A percentile compares a stretch with the other conserved stretches of the same genome.
Conservation (phyloP, 2,888 invertebrate species). For the Doris montereyensis region DNA sequence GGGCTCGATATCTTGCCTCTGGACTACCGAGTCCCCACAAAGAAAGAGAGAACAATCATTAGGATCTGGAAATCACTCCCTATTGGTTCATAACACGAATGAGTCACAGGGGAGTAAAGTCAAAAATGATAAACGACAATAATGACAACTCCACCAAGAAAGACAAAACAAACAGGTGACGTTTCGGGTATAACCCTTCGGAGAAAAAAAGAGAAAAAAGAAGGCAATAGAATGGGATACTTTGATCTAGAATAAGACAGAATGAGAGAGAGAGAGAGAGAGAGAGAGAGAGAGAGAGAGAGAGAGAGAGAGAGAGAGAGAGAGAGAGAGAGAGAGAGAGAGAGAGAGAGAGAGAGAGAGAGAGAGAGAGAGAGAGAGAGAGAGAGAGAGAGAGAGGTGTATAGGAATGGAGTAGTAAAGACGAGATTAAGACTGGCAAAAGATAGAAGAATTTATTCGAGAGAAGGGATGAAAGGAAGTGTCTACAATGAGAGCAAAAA, state of each 20-base stretch:
- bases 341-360: not conserved
- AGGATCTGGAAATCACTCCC: no score
- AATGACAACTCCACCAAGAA: no score
- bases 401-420: not conserved
- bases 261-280: conserved; percentile 7
- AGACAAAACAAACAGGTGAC: no score
- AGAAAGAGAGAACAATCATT: no score
- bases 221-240: not conserved
- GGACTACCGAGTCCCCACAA: no score
- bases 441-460: not conserved
- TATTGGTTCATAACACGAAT: no score
- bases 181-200: no score
- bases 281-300: conserved; percentile 16
- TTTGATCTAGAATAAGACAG: not conserved
- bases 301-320: conserved; percentile 8
- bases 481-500: not conserved
- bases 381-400: not conserved
- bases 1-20: no score
- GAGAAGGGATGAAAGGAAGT: no score
- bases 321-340: conserved; percentile 5
- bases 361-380: not conserved
- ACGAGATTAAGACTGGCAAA: not conserved
- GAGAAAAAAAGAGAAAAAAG: not conserved
- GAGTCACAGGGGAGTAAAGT: no score
- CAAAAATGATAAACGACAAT: no score